These are phyloP conservation scores for Lasioglossum morio DNA, from an alignment of 2,888 invertebrate genomes.

Conservation along the genomic window DNA sequence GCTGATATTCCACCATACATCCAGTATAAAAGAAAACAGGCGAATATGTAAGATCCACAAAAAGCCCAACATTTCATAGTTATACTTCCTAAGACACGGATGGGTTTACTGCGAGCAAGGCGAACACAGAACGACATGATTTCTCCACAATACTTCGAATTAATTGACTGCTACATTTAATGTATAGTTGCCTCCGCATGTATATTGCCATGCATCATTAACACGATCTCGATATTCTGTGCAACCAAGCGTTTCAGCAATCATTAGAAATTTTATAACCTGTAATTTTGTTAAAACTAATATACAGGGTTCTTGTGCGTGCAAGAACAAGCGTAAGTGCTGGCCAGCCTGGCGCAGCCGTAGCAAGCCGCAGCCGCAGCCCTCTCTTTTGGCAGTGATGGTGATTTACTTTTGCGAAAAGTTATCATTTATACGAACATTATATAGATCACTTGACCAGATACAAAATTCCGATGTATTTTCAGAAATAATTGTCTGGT, in stretches of 20 bases:
- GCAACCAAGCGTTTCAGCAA: constrained; percentile 23
- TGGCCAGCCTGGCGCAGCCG: too few relatives aligned
- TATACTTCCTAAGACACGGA: constrained; percentile 85
- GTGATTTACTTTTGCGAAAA: constrained; percentile 18
- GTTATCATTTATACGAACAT: neutral
- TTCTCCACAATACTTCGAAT: constrained; percentile 11
- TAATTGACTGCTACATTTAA: constrained; percentile 34
- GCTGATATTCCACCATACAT: constrained; percentile 92
- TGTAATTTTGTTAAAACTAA: constrained; percentile 28
- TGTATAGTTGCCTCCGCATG: neutral
- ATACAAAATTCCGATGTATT: neutral
- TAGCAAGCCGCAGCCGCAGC: too few relatives aligned
- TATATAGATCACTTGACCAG: neutral
- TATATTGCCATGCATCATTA: constrained; percentile 9
- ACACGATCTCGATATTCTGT: constrained; percentile 4
- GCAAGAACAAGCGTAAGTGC: neutral
- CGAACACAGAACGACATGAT: constrained; percentile 78
- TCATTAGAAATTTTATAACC: constrained; percentile 35
- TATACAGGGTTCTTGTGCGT: neutral
- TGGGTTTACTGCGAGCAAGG: constrained; percentile 81
- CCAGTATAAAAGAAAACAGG: constrained; percentile 93
- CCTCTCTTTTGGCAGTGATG: too few relatives aligned
- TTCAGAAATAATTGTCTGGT: neutral
- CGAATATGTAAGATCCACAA: constrained; percentile 90
- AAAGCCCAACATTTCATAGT: constrained; percentile 92